Evolutionary conservation across 2,797 vertebrate species (phyloP).

Genomic region (Neosilurus mollespiculum): DNA sequence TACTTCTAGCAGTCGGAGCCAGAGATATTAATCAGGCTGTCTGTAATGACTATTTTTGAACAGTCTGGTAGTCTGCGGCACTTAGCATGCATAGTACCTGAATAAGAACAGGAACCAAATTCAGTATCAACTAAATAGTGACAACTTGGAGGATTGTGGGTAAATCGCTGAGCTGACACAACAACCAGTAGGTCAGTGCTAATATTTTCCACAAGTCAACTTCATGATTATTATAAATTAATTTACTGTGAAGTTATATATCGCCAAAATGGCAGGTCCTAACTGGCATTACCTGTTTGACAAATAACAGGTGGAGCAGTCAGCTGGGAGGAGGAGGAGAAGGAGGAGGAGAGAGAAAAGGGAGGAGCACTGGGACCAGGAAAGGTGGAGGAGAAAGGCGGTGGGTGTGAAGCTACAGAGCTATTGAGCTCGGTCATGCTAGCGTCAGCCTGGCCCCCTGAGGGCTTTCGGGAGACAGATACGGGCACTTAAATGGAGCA

Average conservation of each 20-base stretch:
- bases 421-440: conserved; percentile 47
- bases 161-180: background rate
- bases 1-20: background rate
- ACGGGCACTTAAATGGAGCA: conserved; percentile 37
- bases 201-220: background rate
- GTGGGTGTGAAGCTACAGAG: conserved; percentile 49
- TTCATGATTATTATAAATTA: background rate
- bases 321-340: conserved; percentile 49
- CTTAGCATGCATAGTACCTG: background rate
- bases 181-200: background rate
- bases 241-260: background rate
- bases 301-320: conserved; percentile 46
- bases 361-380: conserved; percentile 36
- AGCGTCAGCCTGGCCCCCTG: conserved; percentile 61
- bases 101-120: background rate
- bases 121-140: background rate
- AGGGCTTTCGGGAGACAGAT: conserved; percentile 59
- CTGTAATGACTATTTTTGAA: background rate
- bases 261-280: background rate
- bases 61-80: background rate
- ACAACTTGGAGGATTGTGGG: background rate
- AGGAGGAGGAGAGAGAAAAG: conserved; percentile 47
- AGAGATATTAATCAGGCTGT: background rate
- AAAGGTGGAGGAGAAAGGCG: conserved; percentile 49
- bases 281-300: conserved; percentile 61